These are phyloP conservation scores for Apamea epomidion DNA, from an alignment of 2,888 invertebrate species.

Conservation along the genomic window DNA sequence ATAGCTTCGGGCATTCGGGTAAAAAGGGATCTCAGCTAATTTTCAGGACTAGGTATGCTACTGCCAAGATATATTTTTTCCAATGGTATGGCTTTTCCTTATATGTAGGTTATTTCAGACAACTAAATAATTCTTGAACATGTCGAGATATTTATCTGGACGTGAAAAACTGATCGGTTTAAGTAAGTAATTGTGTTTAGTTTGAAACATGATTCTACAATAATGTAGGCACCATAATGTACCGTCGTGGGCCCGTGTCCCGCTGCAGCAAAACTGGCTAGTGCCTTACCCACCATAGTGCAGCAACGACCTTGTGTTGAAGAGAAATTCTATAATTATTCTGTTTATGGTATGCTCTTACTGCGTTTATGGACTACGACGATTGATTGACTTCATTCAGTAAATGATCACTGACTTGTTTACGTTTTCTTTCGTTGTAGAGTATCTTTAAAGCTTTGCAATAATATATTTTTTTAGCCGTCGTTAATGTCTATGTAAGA, in stretches of 20 bases:
- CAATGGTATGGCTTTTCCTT: not conserved
- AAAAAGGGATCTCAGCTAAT: too few species aligned
- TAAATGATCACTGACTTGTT: constrained; percentile 38
- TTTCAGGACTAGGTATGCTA: too few species aligned
- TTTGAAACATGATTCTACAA: not conserved
- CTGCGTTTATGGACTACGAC: constrained; percentile 43
- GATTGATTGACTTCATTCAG: constrained; percentile 43
- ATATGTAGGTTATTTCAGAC: not conserved
- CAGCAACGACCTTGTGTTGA: constrained; percentile 64
- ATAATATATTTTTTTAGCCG: too few species aligned
- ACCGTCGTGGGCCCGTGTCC: not conserved
- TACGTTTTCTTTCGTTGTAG: constrained; percentile 23
- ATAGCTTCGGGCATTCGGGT: too few species aligned
- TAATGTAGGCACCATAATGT: not conserved
- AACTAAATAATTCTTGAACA: too few species aligned
- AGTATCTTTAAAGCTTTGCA: constrained; percentile 5
- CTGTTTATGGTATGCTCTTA: constrained; percentile 63
- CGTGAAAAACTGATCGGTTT: not conserved
- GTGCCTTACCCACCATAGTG: constrained; percentile 39
- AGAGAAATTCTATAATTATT: constrained; percentile 73
- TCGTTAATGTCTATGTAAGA: not conserved
- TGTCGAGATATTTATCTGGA: too few species aligned
- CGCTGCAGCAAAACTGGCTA: not conserved
- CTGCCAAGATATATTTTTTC: not conserved
- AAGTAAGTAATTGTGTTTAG: too few species aligned